These are phyloP conservation scores for Lynx canadensis DNA, from an alignment of 2,113 vertebrate genomes.

Conservation along the genomic window DNA sequence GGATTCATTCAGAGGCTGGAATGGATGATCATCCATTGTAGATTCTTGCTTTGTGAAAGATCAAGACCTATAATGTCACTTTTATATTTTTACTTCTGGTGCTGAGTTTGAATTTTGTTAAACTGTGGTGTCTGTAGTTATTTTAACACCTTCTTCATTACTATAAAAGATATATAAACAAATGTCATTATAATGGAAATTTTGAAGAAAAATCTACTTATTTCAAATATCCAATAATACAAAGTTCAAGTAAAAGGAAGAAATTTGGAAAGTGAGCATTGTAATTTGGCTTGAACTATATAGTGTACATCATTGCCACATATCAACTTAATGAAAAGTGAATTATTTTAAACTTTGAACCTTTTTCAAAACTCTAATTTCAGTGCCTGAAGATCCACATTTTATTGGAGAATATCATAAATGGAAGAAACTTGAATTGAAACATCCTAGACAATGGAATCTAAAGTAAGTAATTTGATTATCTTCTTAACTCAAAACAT, in stretches of 20 bases:
- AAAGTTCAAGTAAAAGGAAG: background rate
- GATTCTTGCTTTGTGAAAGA: background rate
- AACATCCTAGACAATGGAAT: background rate
- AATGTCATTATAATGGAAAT: conserved; percentile 18
- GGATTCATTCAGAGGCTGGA: background rate
- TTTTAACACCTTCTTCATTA: background rate
- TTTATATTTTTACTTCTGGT: background rate
- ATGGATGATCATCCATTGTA: background rate
- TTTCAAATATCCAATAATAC: conserved; percentile 12
- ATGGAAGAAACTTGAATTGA: conserved; percentile 16
- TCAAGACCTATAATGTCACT: background rate
- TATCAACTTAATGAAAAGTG: conserved; percentile 1
- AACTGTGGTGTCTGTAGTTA: background rate
- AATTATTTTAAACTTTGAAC: conserved; percentile 29
- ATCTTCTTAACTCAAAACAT: background rate
- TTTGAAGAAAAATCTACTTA: conserved; percentile 36
- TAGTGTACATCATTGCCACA: background rate
- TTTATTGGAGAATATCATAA: conserved; percentile 21
- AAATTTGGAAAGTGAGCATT: background rate
- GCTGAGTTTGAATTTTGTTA: background rate
- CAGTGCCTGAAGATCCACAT: conserved; percentile 66
- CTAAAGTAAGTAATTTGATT: conserved; percentile 50
- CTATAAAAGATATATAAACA: background rate
- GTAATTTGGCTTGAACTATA: background rate
- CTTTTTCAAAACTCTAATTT: conserved; percentile 56